A percentile compares a stretch with the other conserved stretches of the same genome.
Conservation (phyloP, 2,888 invertebrate species). For the Yponomeuta malinellus region DNA sequence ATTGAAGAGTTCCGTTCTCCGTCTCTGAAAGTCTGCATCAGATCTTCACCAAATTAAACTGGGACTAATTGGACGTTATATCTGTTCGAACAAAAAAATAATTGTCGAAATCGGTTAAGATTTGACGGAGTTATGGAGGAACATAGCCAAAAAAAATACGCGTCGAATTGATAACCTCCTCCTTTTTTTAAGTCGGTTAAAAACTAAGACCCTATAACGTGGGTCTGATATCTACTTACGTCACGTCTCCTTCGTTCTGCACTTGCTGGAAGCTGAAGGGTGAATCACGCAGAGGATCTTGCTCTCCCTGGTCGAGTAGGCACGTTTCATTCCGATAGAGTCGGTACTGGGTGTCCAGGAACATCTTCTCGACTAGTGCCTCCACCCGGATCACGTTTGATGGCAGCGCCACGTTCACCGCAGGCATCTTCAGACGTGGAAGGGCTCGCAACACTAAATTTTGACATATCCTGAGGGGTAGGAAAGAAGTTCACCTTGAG, state of each 20-base stretch:
- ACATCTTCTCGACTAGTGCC: constrained; percentile 38
- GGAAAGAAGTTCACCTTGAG: too few relatives aligned
- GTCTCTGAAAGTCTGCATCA: too few relatives aligned
- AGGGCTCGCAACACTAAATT: constrained; percentile 33
- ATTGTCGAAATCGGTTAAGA: too few relatives aligned
- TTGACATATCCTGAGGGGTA: constrained; percentile 37
- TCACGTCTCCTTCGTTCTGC: constrained; percentile 32
- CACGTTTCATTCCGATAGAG: constrained; percentile 41
- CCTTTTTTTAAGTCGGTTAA: too few relatives aligned
- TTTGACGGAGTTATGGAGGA: too few relatives aligned
- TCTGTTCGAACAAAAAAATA: too few relatives aligned
- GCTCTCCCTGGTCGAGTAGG: constrained; percentile 27
- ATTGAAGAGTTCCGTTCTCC: too few relatives aligned
- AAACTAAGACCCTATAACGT: background rate
- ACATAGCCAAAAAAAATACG: too few relatives aligned
- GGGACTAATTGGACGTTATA: too few relatives aligned
- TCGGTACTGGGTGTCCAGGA: constrained; percentile 38
- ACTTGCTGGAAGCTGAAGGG: constrained; percentile 51
- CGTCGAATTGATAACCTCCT: too few relatives aligned
- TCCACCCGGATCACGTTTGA: constrained; percentile 40
- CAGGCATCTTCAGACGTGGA: constrained; percentile 34
- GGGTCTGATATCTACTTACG: constrained; percentile 38
- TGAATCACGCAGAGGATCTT: constrained; percentile 31
- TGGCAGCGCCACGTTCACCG: constrained; percentile 35
- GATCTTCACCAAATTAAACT: too few relatives aligned